Evolutionary conservation across 2,797 vertebrate species (phyloP).

Genomic region (Valencia hispanica): DNA sequence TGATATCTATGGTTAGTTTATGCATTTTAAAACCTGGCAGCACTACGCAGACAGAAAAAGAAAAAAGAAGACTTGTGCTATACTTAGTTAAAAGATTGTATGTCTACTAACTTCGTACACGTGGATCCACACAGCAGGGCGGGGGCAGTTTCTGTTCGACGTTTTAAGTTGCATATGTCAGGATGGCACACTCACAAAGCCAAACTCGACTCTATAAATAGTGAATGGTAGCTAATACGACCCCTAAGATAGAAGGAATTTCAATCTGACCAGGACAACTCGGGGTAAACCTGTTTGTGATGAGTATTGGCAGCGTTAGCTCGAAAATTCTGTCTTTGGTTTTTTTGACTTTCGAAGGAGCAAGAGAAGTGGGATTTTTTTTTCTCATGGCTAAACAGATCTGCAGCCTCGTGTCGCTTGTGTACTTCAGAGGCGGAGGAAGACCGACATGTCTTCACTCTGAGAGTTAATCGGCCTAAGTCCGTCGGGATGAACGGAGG

Average conservation of each 20-base stretch:
- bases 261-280: slow-evolving; percentile 48
- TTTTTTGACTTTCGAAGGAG: slow-evolving; percentile 52
- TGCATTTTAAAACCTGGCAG: slow-evolving; percentile 62
- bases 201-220: slow-evolving; percentile 37
- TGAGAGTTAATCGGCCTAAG: slow-evolving; percentile 78
- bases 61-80: slow-evolving; percentile 80
- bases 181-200: slow-evolving; percentile 62
- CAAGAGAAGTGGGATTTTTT: slow-evolving; percentile 34
- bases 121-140: slow-evolving; percentile 39
- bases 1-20: slow-evolving; percentile 71
- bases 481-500: slow-evolving; percentile 75
- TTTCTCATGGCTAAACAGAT: slow-evolving; percentile 37
- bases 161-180: slow-evolving; percentile 72
- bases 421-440: slow-evolving; percentile 69
- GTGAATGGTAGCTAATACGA: slow-evolving; percentile 46
- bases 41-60: slow-evolving; percentile 74
- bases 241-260: slow-evolving; percentile 41
- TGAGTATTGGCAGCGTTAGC: slow-evolving; percentile 83
- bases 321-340: slow-evolving; percentile 81
- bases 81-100: slow-evolving; percentile 70
- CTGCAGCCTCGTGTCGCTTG: slow-evolving; percentile 56
- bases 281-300: slow-evolving; percentile 75
- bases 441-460: slow-evolving; percentile 68
- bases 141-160: slow-evolving; percentile 40
- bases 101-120: slow-evolving; percentile 56